A percentile compares a stretch with the other conserved stretches of the same genome.
phyloP scores from a whole-genome alignment of 1,140 invertebrate species.

The Phthorimaea operculella region DNA sequence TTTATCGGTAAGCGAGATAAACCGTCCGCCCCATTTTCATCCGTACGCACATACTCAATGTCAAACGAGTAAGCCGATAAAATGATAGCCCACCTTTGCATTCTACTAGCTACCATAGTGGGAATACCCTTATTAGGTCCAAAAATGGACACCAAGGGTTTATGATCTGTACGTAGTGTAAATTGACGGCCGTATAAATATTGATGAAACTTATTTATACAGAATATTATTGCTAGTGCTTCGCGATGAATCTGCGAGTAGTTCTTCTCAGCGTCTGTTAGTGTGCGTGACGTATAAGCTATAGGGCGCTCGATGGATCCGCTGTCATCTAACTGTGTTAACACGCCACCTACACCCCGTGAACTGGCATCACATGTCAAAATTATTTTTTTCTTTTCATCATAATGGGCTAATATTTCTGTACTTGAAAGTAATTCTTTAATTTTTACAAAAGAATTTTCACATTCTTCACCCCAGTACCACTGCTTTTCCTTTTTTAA shows the following conservation, averaged over 20 bases:
- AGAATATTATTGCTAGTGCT: not conserved
- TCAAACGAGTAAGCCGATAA: constrained; percentile 33
- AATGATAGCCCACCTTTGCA: constrained; percentile 37
- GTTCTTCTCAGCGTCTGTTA: not conserved
- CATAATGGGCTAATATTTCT: constrained; percentile 2
- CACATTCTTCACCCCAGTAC: not conserved
- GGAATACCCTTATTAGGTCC: constrained; percentile 19
- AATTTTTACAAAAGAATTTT: not conserved
- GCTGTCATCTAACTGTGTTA: not conserved
- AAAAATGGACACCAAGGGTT: not conserved
- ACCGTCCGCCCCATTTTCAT: constrained; percentile 9
- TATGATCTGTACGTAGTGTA: not conserved
- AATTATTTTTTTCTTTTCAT: not conserved
- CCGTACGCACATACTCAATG: constrained; percentile 16
- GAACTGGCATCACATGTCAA: not conserved
- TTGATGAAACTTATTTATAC: constrained; percentile 1
- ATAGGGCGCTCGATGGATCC: not conserved
- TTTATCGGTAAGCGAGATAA: constrained; percentile 2
- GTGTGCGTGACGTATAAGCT: not conserved
- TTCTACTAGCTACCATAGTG: constrained; percentile 21
- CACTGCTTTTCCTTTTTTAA: not conserved
- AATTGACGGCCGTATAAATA: constrained; percentile 1
- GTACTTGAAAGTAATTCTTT: not conserved
- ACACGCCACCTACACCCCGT: not conserved
- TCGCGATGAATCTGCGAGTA: constrained; percentile 3